Base-by-base conservation (phyloP, 2,888 invertebrate species). In the Cantharis rustica region DNA sequence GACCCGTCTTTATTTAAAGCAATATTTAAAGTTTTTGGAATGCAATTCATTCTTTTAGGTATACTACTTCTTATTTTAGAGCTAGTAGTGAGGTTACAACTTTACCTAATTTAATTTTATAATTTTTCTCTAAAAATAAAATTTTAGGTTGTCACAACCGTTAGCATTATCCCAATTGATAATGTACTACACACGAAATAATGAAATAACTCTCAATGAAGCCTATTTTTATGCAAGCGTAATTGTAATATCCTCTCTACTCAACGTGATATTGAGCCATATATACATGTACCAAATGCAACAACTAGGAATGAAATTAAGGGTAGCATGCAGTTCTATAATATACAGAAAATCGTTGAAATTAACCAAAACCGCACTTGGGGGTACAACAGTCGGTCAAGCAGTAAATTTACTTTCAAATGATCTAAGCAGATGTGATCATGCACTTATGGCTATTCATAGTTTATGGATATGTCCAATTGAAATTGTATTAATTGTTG, bases 341-440 rank as follows among this genome's bases (percentile, higher is more conserved):
- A 92, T 97, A 75, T 96, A 96, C 86, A 91, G 95, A 86, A 97
- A 97, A 82, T 82, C 86, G 11, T 79, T 87, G 16, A 89, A 91
- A 80, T 89, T 97, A 66, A 95, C 95, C 75, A 95, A 95, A 87
- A 93, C 93, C 4, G 95, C 97, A 0, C 89, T 97, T 69, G 95
- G 94, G 7, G 93, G 96, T 86, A 97, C 97, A 0, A 95, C 89
- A 87, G 95, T 92, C 82, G 98, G 89, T 86, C 86, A 88, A 81
- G 85, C 88, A 82, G 86, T 88, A 70, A 88, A 88, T 80, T 81
- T 88, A 68, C 79, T 97, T 78, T 96, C 96, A 0, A 97, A 96
- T 74, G 97, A 98, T 88, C 96, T 96, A 0, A 94, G 93, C 81
- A 89, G 96, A 75, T 96, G 97, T 87, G 97, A 97, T 87, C 91